These are phyloP conservation scores for Trichogramma dendrolimi DNA, from an alignment of 2,888 invertebrate genomes.

Conservation along the genomic window DNA sequence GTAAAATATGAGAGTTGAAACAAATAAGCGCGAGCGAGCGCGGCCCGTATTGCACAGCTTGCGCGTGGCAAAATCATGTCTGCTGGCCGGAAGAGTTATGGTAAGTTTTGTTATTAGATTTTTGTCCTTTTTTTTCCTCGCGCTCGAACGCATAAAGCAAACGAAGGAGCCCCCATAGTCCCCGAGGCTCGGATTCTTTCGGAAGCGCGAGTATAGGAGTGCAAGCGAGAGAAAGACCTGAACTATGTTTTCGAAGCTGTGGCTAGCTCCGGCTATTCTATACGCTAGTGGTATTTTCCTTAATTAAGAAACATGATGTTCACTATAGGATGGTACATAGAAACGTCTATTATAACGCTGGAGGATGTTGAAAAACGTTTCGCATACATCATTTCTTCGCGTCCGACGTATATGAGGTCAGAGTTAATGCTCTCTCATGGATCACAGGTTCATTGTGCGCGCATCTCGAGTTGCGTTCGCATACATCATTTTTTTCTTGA, in stretches of 20 bases:
- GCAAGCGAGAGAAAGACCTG: too few species aligned
- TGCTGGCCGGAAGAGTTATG: slow-evolving; percentile 9
- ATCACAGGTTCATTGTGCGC: too few species aligned
- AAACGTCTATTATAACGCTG: slow-evolving; percentile 16
- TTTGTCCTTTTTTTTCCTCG: neutral
- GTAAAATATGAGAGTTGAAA: slow-evolving; percentile 11
- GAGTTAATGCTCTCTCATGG: too few species aligned
- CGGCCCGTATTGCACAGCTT: neutral
- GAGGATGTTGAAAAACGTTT: slow-evolving; percentile 3
- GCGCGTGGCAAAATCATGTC: slow-evolving; percentile 4
- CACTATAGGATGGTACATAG: slow-evolving; percentile 3
- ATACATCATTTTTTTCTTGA: too few species aligned
- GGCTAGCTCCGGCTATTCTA: neutral
- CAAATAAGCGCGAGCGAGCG: neutral
- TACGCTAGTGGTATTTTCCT: slow-evolving; percentile 13
- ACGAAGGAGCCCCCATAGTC: neutral
- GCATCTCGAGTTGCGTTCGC: too few species aligned
- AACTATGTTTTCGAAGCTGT: too few species aligned
- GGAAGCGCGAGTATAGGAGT: neutral
- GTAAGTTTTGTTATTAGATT: slow-evolving; percentile 1
- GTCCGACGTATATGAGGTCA: too few species aligned
- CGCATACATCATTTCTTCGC: neutral
- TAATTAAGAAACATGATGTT: slow-evolving; percentile 24
- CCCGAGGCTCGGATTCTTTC: slow-evolving; percentile 15
- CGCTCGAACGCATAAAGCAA: slow-evolving; percentile 1